phyloP scores from a whole-genome alignment of 2,888 invertebrate species.

The Pteria penguin region DNA sequence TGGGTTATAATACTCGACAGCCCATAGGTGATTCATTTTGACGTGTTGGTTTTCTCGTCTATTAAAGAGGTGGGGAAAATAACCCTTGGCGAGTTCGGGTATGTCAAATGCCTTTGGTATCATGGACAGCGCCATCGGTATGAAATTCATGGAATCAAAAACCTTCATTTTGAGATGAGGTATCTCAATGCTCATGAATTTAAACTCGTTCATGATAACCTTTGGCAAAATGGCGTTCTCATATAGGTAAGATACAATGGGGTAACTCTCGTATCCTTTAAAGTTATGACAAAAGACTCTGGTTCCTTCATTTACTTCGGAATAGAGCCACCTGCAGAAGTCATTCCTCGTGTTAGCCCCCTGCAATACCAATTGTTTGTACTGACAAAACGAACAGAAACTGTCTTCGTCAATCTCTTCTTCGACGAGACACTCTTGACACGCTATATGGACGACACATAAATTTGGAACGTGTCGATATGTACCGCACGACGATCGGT shows the following conservation, averaged over 20 bases:
- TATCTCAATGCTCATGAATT: conserved; percentile 21
- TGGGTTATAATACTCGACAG: conserved; percentile 34
- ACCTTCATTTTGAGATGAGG: conserved; percentile 17
- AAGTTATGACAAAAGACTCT: conserved; percentile 38
- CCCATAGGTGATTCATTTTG: conserved; percentile 14
- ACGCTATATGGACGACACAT: conserved; percentile 39
- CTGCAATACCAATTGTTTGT: conserved; percentile 12
- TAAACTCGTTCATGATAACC: conserved; percentile 28
- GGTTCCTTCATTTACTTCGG: conserved; percentile 23
- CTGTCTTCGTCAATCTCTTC: conserved; percentile 2
- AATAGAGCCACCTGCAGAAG: conserved; percentile 36
- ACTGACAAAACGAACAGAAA: conserved; percentile 8
- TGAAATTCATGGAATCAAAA: too few relatives aligned
- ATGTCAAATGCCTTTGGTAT: conserved; percentile 43
- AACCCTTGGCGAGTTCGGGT: conserved; percentile 36
- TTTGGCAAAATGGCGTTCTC: conserved; percentile 24
- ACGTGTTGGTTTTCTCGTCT: conserved; percentile 38
- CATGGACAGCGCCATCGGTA: conserved; percentile 41
- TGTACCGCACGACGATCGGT: conserved; percentile 38
- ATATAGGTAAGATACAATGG: conserved; percentile 24
- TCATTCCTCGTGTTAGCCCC: conserved; percentile 10
- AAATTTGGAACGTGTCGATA: conserved; percentile 25
- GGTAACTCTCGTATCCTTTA: conserved; percentile 36
- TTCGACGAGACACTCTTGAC: conserved; percentile 18
- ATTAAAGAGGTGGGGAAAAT: conserved; percentile 49